These are phyloP conservation scores for Craniophora ligustri DNA, from an alignment of 2,888 invertebrate species.

Conservation along the genomic window DNA sequence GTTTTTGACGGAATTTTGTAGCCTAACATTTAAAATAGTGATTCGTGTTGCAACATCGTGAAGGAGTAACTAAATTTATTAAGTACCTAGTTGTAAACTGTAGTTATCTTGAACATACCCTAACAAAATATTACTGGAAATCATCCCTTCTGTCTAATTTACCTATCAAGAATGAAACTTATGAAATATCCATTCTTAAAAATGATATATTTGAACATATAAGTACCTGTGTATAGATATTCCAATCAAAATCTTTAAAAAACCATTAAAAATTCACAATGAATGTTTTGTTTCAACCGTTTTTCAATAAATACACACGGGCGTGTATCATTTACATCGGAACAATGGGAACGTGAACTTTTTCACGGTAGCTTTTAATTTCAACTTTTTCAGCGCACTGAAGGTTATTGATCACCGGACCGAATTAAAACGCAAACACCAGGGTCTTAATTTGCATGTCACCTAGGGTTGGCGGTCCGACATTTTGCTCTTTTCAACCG, in stretches of 20 bases:
- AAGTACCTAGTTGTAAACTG: no score
- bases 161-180: no score
- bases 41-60: no score
- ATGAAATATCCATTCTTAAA: no score
- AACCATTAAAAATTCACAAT: constrained; percentile 26
- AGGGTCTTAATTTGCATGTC: constrained; percentile 63
- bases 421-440: constrained; percentile 64
- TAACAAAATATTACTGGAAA: no score
- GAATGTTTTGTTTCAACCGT: constrained; percentile 24
- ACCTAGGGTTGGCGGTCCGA: constrained; percentile 38
- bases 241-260: not conserved
- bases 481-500: constrained; percentile 6
- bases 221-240: no score
- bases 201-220: no score
- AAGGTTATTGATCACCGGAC: constrained; percentile 64
- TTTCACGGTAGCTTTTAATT: constrained; percentile 54
- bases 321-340: constrained; percentile 45
- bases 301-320: constrained; percentile 45
- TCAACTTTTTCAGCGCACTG: constrained; percentile 54
- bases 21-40: no score
- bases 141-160: no score
- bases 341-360: constrained; percentile 44
- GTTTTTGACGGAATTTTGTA: no score
- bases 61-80: no score
- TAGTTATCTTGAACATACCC: no score